These are phyloP conservation scores for Gastrophryne carolinensis DNA, from an alignment of 2,797 vertebrate genomes.

Conservation along the genomic window DNA sequence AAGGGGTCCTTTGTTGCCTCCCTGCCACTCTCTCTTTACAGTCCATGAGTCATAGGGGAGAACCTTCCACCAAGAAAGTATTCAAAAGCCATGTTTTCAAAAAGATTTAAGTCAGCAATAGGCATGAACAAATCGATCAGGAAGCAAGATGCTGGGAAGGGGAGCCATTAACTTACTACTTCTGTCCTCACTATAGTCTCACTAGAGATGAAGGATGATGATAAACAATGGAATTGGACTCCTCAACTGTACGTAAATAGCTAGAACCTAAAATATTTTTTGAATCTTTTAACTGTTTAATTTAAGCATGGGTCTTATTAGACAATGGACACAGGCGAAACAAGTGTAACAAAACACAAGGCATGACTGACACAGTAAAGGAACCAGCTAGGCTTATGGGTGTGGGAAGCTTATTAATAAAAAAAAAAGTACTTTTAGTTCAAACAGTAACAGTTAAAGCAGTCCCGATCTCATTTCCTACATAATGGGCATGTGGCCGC, in stretches of 20 bases:
- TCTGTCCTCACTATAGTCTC: constrained; percentile 25
- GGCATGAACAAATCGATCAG: constrained; percentile 41
- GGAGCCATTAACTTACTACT: constrained; percentile 2
- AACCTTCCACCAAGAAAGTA: constrained; percentile 41
- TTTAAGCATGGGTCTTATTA: not conserved
- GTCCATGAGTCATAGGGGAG: constrained; percentile 43
- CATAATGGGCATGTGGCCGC: no score
- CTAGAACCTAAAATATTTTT: no score
- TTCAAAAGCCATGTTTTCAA: constrained; percentile 30
- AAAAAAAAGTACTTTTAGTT: no score
- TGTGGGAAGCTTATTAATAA: not conserved
- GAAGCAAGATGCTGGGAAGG: not conserved
- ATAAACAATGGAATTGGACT: constrained; percentile 9
- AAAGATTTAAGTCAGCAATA: constrained; percentile 32
- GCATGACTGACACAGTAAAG: no score
- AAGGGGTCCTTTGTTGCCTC: constrained; percentile 36
- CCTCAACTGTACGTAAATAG: not conserved
- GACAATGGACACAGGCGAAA: not conserved
- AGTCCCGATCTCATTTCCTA: no score
- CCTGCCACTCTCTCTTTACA: constrained; percentile 36
- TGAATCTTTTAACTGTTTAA: not conserved
- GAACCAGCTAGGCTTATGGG: not conserved
- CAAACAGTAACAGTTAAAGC: no score
- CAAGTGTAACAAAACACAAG: no score
- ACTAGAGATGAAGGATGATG: constrained; percentile 6